Conservation (phyloP, 1,140 invertebrate genomes). For the Asobara japonica region DNA sequence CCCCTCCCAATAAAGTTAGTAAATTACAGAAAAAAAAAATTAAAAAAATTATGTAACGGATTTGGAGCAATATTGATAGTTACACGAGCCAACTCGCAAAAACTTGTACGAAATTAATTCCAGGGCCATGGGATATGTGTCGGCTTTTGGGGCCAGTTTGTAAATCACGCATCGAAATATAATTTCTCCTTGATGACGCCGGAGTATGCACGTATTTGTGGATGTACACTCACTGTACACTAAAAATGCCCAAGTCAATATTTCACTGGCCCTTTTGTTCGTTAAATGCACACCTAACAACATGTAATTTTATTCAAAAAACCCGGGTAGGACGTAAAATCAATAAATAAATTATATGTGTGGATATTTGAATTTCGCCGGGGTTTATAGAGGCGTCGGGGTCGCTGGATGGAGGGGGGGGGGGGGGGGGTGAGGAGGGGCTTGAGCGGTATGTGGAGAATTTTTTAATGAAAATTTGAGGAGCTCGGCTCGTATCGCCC, state of each 20-base stretch:
- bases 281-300: neutral
- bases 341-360: constrained; percentile 12
- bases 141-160: constrained; percentile 32
- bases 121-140: constrained; percentile 48
- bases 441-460: neutral
- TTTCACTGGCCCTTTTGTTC: constrained; percentile 16
- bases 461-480: constrained; percentile 4
- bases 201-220: constrained; percentile 8
- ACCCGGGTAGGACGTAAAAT: neutral
- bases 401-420: neutral
- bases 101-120: constrained; percentile 63
- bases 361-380: constrained; percentile 2
- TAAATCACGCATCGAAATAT: constrained; percentile 42
- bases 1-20: too few relatives aligned
- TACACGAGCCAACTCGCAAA: constrained; percentile 36
- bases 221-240: neutral
- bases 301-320: constrained; percentile 13
- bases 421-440: neutral
- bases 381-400: neutral
- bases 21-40: too few relatives aligned
- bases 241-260: neutral
- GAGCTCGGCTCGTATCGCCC: constrained; percentile 26
- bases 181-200: neutral
- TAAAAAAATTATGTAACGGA: too few relatives aligned
- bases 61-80: constrained; percentile 39